phyloP scores from a whole-genome alignment of 1,140 invertebrate genomes.

The Ostrea edulis region DNA sequence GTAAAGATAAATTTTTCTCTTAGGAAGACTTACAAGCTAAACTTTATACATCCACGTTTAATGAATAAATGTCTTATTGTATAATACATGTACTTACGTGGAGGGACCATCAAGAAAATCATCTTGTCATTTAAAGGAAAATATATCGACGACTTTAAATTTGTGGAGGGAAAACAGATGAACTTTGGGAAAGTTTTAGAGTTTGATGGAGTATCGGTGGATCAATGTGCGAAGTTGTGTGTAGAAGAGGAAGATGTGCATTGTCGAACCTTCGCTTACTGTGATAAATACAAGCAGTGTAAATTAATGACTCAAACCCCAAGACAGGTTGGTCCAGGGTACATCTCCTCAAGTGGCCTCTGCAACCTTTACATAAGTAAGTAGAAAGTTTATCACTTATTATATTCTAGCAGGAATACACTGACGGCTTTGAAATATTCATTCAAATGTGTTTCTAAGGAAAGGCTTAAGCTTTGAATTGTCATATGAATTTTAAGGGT shows the following conservation, averaged over 20 bases:
- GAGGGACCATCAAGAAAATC: too few relatives aligned
- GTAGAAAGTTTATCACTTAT: background rate
- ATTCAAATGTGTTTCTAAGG: too few relatives aligned
- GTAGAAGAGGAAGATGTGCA: slow-evolving; percentile 41
- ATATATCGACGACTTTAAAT: slow-evolving; percentile 53
- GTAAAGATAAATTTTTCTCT: too few relatives aligned
- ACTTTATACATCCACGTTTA: too few relatives aligned
- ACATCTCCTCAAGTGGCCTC: slow-evolving; percentile 31
- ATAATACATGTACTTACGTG: too few relatives aligned
- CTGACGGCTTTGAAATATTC: too few relatives aligned
- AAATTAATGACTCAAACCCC: slow-evolving; percentile 32
- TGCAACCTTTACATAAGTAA: slow-evolving; percentile 57
- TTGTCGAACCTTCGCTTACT: slow-evolving; percentile 53
- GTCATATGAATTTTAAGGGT: too few relatives aligned
- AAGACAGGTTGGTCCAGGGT: slow-evolving; percentile 36
- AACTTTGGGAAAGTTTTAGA: slow-evolving; percentile 35
- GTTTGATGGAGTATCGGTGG: slow-evolving; percentile 48
- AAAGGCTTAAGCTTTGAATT: too few relatives aligned
- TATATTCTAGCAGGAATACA: too few relatives aligned
- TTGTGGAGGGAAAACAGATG: slow-evolving; percentile 43
- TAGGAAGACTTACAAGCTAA: too few relatives aligned
- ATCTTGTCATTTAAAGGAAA: slow-evolving; percentile 35
- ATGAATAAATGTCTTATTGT: too few relatives aligned
- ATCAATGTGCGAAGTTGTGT: slow-evolving; percentile 58
- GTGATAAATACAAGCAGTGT: slow-evolving; percentile 49